Evolutionary conservation across 2,797 vertebrate genomes (phyloP), one percentile per base, ranked within the genome.

Genomic region (Coranthus polyacanthus): DNA sequence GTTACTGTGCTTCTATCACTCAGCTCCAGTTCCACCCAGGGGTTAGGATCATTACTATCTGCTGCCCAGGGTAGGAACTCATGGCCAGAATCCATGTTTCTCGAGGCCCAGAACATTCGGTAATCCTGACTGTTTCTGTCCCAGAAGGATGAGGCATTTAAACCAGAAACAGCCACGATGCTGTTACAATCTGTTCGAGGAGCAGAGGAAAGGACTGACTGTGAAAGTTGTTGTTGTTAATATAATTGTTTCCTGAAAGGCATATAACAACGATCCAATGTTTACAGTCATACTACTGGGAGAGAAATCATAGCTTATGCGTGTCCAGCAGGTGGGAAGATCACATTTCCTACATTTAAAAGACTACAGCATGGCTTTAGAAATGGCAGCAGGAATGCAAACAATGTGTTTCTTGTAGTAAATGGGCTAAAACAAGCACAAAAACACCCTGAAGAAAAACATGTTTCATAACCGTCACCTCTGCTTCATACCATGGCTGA

Each of bases 21-120:
- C 29, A 96, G 86, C 60, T 94, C 94, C 72, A 96, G 68, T 81
- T 95, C 94, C 74, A 97, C 81, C 95, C 95, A 96, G 0, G 95
- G 83, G 0, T 72, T 62, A 0, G 24, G 36, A 0, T 94, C 83
- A 0, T 68, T 2, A 0, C 54, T n/a, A 32, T 81, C 68, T 0
- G 94, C 90, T 0, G 88, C 80, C 95, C 95, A 96, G 18, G 83
- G 81, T 7, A 85, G 52, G 12, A 84, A 68, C 0, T 83, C 3
- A 1, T 64, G 82, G 50, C 55, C n/a, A 0, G 88, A 54, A 0
- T 75, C 86, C 6, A 74, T 82, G 57, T 57, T 89, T 56, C 76
- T 75, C 0, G 88, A 78, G 11, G 62, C 79, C 92, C 91, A 93
- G 50, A 58, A 67, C 56, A 72, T 57, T 36, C 62, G 39, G 42